Base-by-base conservation (phyloP, 2,113 vertebrate genomes). In the Hydrolagus affinis region DNA sequence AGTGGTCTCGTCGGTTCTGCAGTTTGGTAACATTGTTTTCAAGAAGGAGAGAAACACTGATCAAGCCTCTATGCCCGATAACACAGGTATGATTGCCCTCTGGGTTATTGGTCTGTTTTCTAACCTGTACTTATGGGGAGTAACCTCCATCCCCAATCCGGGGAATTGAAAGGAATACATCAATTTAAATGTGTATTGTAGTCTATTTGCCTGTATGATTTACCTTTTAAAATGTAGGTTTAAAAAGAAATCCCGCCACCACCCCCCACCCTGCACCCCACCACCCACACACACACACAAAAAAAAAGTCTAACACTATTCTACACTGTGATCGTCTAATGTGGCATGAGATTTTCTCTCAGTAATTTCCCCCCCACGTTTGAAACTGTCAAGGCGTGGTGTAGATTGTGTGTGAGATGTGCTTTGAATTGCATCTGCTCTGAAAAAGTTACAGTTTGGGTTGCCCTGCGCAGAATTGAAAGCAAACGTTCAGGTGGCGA, bases 31-130 rank as follows among this genome's bases (percentile, higher is more conserved):
- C 89, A 95, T 99, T 86, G 90, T 95, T 88, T 99, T 99, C 83
- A 99, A 99, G 90, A 99, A 99, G 89, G 97, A 99, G 89, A 95
- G 97, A 88, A 99, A 99, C 90, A 96, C 96, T 0, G 97, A 99
- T 70, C 98, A 99, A 89, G 97, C 98, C 21, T 98, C 97, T 14
- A 99, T 99, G 98, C 98, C 98, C 0, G 97, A 99, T 90, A 99
- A 99, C 85, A 99, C 98, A 75, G 96, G 98, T 99, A 90, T 88
- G 88, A 14, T 15, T 14, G 28, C 80, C 56, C 21, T 28, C 85
- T 19, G 72, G 17, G 0, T 74, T 8, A 28, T 15, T 0, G 1
- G 80, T 86, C 59, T 0, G 0, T 59, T 15, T 8, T 44, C 14
- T 12, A n/a, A 85, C 14, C 0, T 44, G 0, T 86, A 78, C 9